Evolutionary conservation across 2,797 vertebrate species (phyloP), one percentile per base, ranked within the genome.

Genomic region (Heterohyrax brucei): DNA sequence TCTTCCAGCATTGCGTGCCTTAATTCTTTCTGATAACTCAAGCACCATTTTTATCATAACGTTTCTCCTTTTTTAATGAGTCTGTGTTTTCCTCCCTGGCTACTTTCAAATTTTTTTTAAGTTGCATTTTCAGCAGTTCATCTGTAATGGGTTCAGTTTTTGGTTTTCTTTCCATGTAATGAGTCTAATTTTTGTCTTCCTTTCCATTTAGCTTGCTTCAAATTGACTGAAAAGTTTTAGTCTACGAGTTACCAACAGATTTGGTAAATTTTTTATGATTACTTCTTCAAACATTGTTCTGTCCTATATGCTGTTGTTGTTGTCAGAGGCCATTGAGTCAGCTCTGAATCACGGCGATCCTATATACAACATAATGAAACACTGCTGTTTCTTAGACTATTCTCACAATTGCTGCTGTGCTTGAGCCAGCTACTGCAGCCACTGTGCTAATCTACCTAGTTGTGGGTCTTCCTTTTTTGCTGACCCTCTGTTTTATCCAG

Each of bases 11-110:
- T 68, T 4, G 21, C 68, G 14, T 46, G 28, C 2, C 44, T 94
- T 78, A 78, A 50, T 89, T 48, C 46, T 78, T 89, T 89, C 72
- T 84, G 7, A 66, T 68, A 89, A 84, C 48, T 39, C 9, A 84
- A 24, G 10, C 48, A 68, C 68, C 10, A 50, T 33, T 70, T 61
- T 78, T 50, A 70, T 48, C 53, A 16, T 56, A 10, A 16, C 50
- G 19, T 56, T 44, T 12, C 50, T 39, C 53, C 18, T 1, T 28
- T 59, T 50, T 68, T 48, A 70, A 39, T 46, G 13, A 66, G 30
- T 94, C 10, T 28, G 77, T 77, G 75, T 64, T n/a, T 66, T 66
- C 13, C 13, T 53, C 13, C 50, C 33, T 83, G 33, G 2, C 50
- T 61, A 14, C 19, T 84, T 89, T 59, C 10, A 24, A 39, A 68